phyloP scores from a whole-genome alignment of 2,113 vertebrate species.

The Osmerus eperlanus region DNA sequence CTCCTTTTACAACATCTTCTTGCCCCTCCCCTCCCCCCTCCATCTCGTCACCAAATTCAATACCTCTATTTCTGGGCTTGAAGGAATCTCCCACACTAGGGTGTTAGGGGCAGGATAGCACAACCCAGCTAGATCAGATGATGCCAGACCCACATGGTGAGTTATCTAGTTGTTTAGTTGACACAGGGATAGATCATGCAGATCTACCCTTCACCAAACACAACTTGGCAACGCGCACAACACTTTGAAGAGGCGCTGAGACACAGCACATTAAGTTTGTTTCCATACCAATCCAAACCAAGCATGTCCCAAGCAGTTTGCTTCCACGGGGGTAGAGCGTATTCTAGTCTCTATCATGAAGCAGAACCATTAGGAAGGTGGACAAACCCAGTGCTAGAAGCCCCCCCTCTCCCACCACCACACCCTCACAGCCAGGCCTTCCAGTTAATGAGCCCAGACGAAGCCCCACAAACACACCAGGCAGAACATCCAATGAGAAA shows the following conservation, averaged over 20 bases:
- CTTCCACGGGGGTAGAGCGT: conserved; percentile 11
- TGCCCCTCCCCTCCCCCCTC: conserved; percentile 32
- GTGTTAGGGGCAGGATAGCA: conserved; percentile 64
- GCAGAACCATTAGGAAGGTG: conserved; percentile 19
- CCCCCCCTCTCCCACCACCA: background rate
- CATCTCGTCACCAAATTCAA: conserved; percentile 71
- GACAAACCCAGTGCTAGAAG: conserved; percentile 23
- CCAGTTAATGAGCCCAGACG: conserved; percentile 35
- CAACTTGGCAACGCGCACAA: no score
- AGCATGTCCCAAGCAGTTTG: background rate
- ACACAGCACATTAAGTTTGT: conserved; percentile 15
- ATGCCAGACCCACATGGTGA: conserved; percentile 22
- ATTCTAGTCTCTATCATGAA: conserved; percentile 35
- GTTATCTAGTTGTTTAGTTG: background rate
- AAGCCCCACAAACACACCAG: conserved; percentile 20
- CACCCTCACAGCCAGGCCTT: background rate
- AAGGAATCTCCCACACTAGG: conserved; percentile 57
- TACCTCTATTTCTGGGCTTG: conserved; percentile 70
- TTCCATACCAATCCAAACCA: conserved; percentile 37
- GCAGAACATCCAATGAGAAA: conserved; percentile 17
- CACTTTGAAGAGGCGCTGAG: background rate
- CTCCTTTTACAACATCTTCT: conserved; percentile 35
- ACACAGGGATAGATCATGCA: no score
- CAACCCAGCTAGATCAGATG: conserved; percentile 32
- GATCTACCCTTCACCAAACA: background rate